Percentiles rank a stretch among this genome's conserved stretches.
These are phyloP conservation scores for Alosa sapidissima DNA, from an alignment of 2,797 vertebrate species.

Conservation along the genomic window DNA sequence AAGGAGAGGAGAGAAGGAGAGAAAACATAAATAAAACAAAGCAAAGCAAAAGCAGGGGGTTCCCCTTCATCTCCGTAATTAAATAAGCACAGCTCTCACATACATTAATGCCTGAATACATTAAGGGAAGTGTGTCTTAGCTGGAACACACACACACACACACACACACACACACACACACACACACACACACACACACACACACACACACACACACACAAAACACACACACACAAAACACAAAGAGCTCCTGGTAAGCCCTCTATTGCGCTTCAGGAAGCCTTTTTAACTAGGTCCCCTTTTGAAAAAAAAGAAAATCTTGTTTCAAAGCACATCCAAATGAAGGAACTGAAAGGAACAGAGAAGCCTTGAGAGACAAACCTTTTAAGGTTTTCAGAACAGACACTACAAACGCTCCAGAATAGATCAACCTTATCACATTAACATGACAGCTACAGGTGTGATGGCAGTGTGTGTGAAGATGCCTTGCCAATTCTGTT, in stretches of 20 bases:
- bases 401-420: background rate
- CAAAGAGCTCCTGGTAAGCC: background rate
- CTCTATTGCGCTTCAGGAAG: background rate
- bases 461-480: background rate
- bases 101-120: background rate
- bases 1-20: background rate
- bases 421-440: background rate
- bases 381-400: background rate
- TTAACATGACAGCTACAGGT: background rate
- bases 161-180: conserved; percentile 25
- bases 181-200: background rate
- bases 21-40: background rate
- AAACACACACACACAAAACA: background rate
- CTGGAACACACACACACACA: conserved; percentile 20
- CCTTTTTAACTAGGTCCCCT: background rate
- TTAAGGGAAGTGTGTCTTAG: background rate
- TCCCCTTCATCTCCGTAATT: conserved; percentile 10
- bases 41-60: background rate
- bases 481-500: background rate
- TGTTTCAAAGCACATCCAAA: background rate
- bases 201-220: conserved; percentile 28
- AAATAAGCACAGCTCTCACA: background rate
- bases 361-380: background rate
- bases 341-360: background rate
- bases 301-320: background rate